Conservation (phyloP, 2,888 invertebrate genomes). For the Dynastes tityus region DNA sequence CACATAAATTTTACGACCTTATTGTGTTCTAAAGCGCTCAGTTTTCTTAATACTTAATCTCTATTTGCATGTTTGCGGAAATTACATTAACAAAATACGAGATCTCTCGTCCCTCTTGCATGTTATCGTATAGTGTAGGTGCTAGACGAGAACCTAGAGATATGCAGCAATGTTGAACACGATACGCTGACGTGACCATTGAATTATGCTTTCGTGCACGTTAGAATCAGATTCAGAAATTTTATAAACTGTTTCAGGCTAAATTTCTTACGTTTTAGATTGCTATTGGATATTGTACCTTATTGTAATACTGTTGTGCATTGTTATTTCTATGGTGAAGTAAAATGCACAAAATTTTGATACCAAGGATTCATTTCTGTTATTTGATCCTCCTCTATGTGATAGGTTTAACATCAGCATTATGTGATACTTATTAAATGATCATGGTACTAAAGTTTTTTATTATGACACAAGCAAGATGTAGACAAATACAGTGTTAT, state of each 20-base stretch:
- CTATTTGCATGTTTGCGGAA: slow-evolving; percentile 36
- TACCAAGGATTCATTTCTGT: not conserved
- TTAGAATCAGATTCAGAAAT: slow-evolving; percentile 30
- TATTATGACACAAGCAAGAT: too few relatives aligned
- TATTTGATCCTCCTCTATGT: not conserved
- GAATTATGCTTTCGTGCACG: slow-evolving; percentile 32
- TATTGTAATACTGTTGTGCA: not conserved
- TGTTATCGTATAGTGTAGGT: not conserved
- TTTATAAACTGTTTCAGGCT: slow-evolving; percentile 16
- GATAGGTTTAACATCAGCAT: not conserved
- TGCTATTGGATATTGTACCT: slow-evolving; percentile 5
- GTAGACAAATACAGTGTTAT: too few relatives aligned
- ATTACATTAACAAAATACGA: slow-evolving; percentile 36
- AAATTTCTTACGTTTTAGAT: slow-evolving; percentile 10
- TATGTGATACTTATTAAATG: too few relatives aligned
- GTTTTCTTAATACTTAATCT: slow-evolving; percentile 32
- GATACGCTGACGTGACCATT: slow-evolving; percentile 37
- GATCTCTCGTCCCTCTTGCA: slow-evolving; percentile 14
- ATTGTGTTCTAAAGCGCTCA: slow-evolving; percentile 14
- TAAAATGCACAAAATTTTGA: not conserved
- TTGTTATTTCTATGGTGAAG: not conserved
- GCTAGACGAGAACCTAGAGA: slow-evolving; percentile 7
- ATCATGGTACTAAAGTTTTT: too few relatives aligned
- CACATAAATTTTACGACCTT: slow-evolving; percentile 19
- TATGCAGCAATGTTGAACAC: slow-evolving; percentile 27